Evolutionary conservation across 92 coral and sea anemone species (phyloP).

Genomic region (Parazoanthus darwini): DNA sequence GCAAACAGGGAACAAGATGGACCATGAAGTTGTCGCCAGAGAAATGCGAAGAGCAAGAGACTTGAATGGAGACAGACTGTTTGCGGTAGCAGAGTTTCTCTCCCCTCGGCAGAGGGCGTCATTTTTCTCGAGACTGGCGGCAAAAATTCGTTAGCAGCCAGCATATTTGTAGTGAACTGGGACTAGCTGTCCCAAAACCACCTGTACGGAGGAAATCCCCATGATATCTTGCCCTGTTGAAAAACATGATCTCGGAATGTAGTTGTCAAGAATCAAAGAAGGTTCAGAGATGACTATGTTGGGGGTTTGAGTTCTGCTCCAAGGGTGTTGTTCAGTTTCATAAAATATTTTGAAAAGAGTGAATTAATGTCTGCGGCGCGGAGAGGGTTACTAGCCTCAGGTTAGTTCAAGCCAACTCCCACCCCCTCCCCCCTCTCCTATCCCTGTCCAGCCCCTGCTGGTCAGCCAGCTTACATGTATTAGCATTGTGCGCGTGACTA

Average conservation of each 20-base stretch:
- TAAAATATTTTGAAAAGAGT: too few relatives aligned
- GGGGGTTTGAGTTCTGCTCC: too few relatives aligned
- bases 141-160: conserved; percentile 14
- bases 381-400: too few relatives aligned
- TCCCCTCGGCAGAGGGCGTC: conserved; percentile 40
- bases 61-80: conserved; percentile 37
- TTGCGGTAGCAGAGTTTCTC: conserved; percentile 40
- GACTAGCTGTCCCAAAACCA: not conserved
- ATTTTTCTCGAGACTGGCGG: conserved; percentile 41
- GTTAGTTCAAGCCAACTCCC: too few relatives aligned
- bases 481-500: too few relatives aligned
- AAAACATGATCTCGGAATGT: not conserved
- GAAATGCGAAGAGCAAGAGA: conserved; percentile 43
- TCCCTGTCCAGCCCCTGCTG: too few relatives aligned
- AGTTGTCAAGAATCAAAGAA: not conserved
- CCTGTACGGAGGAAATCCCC: not conserved
- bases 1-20: conserved; percentile 42
- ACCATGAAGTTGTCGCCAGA: conserved; percentile 38
- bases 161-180: not conserved
- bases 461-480: too few relatives aligned
- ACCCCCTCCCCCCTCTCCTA: too few relatives aligned
- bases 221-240: not conserved
- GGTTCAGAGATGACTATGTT: too few relatives aligned
- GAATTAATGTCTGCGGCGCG: too few relatives aligned
- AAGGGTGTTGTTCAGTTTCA: too few relatives aligned